phyloP scores from a whole-genome alignment of 2,113 vertebrate species.

The Saguinus imperator region DNA sequence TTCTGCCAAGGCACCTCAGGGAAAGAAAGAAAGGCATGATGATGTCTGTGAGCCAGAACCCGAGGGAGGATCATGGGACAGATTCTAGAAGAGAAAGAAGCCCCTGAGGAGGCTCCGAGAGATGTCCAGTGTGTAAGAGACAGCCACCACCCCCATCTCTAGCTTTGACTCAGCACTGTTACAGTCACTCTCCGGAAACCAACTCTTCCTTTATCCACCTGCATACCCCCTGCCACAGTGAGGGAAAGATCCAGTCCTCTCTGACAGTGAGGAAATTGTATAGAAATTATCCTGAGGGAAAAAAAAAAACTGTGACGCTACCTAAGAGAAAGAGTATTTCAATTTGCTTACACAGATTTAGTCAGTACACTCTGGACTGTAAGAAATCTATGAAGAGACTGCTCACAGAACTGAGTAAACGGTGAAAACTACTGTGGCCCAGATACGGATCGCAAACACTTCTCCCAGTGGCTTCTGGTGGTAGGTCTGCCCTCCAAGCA shows the following conservation, averaged over 20 bases:
- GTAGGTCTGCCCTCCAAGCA: background rate
- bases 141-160: fast-evolving
- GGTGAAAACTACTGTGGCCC: constrained; percentile 41
- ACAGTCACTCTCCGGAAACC: background rate
- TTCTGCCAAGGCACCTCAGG: background rate
- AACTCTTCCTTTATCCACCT: background rate
- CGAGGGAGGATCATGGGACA: background rate
- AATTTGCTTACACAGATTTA: background rate
- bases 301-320: background rate
- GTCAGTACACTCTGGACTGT: background rate
- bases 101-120: background rate
- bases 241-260: background rate
- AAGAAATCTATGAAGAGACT: constrained; percentile 6
- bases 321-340: background rate
- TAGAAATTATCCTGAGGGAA: background rate
- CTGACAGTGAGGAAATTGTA: background rate
- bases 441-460: background rate
- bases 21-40: background rate
- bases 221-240: background rate
- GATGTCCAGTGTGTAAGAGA: background rate
- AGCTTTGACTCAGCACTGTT: background rate
- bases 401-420: background rate
- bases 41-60: background rate
- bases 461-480: constrained; percentile 13
- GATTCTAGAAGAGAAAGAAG: background rate